phyloP scores from a whole-genome alignment of 2,888 invertebrate genomes.

The Apantesis nais region DNA sequence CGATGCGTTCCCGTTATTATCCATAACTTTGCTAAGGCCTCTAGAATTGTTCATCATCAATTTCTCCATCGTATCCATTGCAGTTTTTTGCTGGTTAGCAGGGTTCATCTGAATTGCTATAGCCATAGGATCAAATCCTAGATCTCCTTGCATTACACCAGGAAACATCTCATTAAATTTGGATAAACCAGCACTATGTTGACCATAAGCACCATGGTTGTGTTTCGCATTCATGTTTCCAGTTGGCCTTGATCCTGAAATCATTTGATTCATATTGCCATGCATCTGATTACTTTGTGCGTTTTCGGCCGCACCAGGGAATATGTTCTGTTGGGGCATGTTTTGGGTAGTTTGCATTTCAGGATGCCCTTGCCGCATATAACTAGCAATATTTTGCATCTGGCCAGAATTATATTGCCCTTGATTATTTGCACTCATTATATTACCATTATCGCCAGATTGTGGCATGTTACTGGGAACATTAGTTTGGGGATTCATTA shows the following conservation, averaged over 20 bases:
- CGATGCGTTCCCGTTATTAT: conserved; percentile 10
- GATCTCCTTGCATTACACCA: conserved; percentile 69
- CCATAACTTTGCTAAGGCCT: conserved; percentile 12
- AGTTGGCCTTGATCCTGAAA: conserved; percentile 46
- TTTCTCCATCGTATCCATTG: conserved; percentile 67
- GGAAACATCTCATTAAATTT: conserved; percentile 80
- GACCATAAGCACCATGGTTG: conserved; percentile 49
- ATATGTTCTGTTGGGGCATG: conserved; percentile 48
- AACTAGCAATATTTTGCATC: conserved; percentile 27
- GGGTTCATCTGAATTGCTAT: conserved; percentile 82
- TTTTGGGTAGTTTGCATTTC: conserved; percentile 44
- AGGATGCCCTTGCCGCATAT: conserved; percentile 34
- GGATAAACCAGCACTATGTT: conserved; percentile 64
- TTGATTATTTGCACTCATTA: conserved; percentile 27
- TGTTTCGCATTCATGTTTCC: conserved; percentile 23
- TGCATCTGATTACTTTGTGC: conserved; percentile 36
- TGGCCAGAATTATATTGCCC: conserved; percentile 34
- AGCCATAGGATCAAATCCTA: conserved; percentile 79
- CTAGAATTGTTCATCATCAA: conserved; percentile 58
- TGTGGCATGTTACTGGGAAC: conserved; percentile 53
- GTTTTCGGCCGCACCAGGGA: conserved; percentile 35
- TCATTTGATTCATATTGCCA: conserved; percentile 45
- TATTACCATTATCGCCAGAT: conserved; percentile 43
- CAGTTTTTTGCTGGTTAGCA: conserved; percentile 68
- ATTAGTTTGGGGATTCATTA: conserved; percentile 17